These are phyloP conservation scores for Hypena proboscidalis DNA, from an alignment of 2,888 invertebrate genomes.

Conservation along the genomic window DNA sequence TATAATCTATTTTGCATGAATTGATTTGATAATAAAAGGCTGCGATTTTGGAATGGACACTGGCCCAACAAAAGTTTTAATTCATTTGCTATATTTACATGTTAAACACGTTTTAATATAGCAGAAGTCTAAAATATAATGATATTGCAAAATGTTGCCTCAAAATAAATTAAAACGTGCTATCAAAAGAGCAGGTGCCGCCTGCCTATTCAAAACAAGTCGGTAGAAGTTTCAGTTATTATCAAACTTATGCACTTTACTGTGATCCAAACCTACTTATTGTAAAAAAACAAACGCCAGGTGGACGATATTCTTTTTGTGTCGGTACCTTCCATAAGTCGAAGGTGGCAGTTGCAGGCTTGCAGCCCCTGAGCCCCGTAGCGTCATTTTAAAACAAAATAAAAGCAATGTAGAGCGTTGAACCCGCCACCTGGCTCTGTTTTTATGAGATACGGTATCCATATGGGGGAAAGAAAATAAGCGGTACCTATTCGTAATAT, in stretches of 20 bases:
- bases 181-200: constrained; percentile 32
- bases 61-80: too few species aligned
- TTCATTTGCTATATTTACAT: too few species aligned
- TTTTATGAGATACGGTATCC: constrained; percentile 53
- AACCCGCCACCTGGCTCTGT: constrained; percentile 76
- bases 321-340: constrained; percentile 20
- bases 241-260: constrained; percentile 16
- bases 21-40: too few species aligned
- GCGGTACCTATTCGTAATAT: constrained; percentile 12
- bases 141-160: too few species aligned
- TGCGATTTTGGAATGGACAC: too few species aligned
- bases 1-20: too few species aligned
- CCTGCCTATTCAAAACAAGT: constrained; percentile 22
- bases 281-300: constrained; percentile 55
- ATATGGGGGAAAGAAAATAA: constrained; percentile 25
- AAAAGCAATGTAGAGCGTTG: constrained; percentile 70
- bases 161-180: constrained; percentile 27
- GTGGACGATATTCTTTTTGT: constrained; percentile 55
- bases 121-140: too few species aligned
- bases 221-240: constrained; percentile 16
- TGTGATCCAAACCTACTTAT: constrained; percentile 11
- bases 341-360: constrained; percentile 35
- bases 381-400: constrained; percentile 69
- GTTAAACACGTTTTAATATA: too few species aligned
- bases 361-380: constrained; percentile 58